Base-by-base conservation (phyloP, 2,113 vertebrate genomes). In the Cephalopholis sonnerati region DNA sequence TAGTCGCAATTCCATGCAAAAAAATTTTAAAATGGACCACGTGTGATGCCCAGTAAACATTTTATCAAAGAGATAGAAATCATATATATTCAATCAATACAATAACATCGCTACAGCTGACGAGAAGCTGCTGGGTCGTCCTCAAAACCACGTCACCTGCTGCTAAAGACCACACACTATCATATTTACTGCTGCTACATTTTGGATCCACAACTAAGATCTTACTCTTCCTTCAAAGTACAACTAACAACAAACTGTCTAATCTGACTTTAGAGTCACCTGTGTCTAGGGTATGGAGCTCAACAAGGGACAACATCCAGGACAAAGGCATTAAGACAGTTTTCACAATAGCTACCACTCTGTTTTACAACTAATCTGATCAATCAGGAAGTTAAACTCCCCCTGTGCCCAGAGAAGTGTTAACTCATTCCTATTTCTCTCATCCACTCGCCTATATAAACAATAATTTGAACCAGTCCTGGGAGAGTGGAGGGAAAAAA, bases 161-260 rank as follows among this genome's bases (percentile, higher is more conserved):
- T 81, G 67, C 73, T 65, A 69, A 57, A 32, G 57, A 74, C 20
- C 58, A 32, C 4, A 22, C 27, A 58, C 51, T 18, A 51, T 5
- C 2, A 61, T 13, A 44, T 41, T 54, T 68, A 39, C 18, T 69
- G 25, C 55, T 91, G 93, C 93, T 94, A 94, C 93, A 93, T 84
- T 50, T 85, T 3, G 12, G 46, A 39, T 79, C 74, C 58, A 48
- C 55, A 5, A 29, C n/a, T 16, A 18, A 53, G 20, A 53, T n/a
- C 61, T 75, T 27, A 3, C 59, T 69, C 22, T 81, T 15, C 4
- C 53, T 29, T 46, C 15, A 22, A 62, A 54, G 15, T 53, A 41
- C 12, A 25, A 27, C 57, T 74, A 11, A 68, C 53, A 32, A 50
- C 27, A 22, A 48, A 27, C 51, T 2, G 1, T 17, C 58, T 70